Conservation (phyloP, 1,140 invertebrate genomes). For the Drosophila sturtevanti region DNA sequence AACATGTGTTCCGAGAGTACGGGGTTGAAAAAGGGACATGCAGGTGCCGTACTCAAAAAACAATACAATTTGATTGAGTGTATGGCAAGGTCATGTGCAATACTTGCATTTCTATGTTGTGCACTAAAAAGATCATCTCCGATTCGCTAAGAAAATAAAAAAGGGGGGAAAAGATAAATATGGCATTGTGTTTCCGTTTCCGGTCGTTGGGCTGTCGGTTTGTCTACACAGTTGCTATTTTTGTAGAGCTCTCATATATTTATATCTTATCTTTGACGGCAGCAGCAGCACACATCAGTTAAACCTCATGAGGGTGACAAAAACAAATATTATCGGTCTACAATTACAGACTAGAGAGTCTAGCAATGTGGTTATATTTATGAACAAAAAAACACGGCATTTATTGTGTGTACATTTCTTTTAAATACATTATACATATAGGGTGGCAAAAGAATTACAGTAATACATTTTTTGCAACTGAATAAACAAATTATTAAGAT, state of each 20-base stretch:
- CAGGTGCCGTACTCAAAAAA: constrained; percentile 45
- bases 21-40: constrained; percentile 4
- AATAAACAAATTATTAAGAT: too few species aligned
- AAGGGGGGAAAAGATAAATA: constrained; percentile 56
- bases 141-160: constrained; percentile 18
- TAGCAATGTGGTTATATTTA: background rate
- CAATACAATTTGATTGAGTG: constrained; percentile 23
- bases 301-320: constrained; percentile 48
- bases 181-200: constrained; percentile 67
- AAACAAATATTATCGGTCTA: constrained; percentile 56
- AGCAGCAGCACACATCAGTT: constrained; percentile 18
- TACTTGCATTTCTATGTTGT: background rate
- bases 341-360: constrained; percentile 22
- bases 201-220: constrained; percentile 40
- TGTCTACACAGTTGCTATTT: constrained; percentile 58
- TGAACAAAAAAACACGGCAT: background rate
- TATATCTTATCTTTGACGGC: constrained; percentile 64
- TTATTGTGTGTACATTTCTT: background rate
- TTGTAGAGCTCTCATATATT: constrained; percentile 58
- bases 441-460: too few species aligned
- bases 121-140: constrained; percentile 26
- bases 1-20: constrained; percentile 50
- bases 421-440: background rate
- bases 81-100: constrained; percentile 40
- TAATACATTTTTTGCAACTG: too few species aligned